Evolutionary conservation across 2,888 invertebrate species (phyloP), one percentile per base, ranked within the genome.

Genomic region (Scaptomyza caliginosa): DNA sequence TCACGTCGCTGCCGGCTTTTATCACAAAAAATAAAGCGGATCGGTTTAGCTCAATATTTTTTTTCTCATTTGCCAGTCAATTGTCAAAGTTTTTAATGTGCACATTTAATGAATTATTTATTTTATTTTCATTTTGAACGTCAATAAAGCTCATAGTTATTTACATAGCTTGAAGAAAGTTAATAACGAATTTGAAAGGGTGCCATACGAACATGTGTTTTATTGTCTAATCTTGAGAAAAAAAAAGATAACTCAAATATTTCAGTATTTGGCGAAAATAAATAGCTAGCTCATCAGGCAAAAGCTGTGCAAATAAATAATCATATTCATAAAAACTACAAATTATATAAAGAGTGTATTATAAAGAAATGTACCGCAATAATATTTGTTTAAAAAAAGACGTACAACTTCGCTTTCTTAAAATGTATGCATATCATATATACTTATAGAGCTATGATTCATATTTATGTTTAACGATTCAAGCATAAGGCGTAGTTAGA

Each of bases 161-260:
- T 80, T 82, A 49, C 24, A 46, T 82, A 85, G 76, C 79, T 72
- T 76, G 66, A 72, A 52, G 65, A 68, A 73, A 54, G 48, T 54
- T 59, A 59, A 67, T 43, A 67, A 54, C 40, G 52, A 63, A 59
- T 74, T 48, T 32, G 62, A 49, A 62, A 54, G 45, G 39, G 67
- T 60, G 58, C 58, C 78, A 67, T 71, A 67, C 74, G 65, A 34
- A 54, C 79, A 79, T 56, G 68, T 79, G 79, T 85, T 78, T 45
- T 30, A 45, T 59, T 72, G 70, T 69, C 13, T 45, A 0, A 16
- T 3, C n/a, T 13, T n/a, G n/a, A 7, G n/a, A 16, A 43, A 42
- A 64, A 4, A 16, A 19, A 45, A 40, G 55, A 6, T 11, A n/a
- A 23, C 19, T 38, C 11, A 56, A 32, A 46, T 38, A 21, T 30